Percentiles rank a stretch among this genome's conserved stretches.
phyloP scores from a whole-genome alignment of 2,888 invertebrate genomes.

The Amphipoea lucens region DNA sequence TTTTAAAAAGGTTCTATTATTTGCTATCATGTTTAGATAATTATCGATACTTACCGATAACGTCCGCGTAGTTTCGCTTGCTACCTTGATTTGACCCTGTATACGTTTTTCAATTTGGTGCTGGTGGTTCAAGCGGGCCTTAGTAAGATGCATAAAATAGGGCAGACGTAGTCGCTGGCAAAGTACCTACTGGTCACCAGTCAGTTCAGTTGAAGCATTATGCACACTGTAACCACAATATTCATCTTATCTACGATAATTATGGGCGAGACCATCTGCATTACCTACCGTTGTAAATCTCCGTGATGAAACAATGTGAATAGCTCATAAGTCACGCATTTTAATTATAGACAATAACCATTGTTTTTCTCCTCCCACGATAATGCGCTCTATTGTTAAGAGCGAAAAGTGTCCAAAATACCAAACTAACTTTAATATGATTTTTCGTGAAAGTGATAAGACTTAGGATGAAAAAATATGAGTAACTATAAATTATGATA shows the following conservation, averaged over 20 bases:
- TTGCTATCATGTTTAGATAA: too few species aligned
- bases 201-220: background rate
- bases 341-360: slow-evolving; percentile 61
- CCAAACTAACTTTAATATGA: too few species aligned
- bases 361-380: slow-evolving; percentile 55
- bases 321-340: slow-evolving; percentile 55
- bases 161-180: background rate
- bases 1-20: too few species aligned
- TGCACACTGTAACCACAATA: slow-evolving; percentile 3
- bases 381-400: slow-evolving; percentile 10
- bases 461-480: too few species aligned
- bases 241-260: slow-evolving; percentile 26
- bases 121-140: background rate
- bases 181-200: too few species aligned
- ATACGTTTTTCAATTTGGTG: too few species aligned
- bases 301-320: slow-evolving; percentile 26
- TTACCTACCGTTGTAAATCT: slow-evolving; percentile 32
- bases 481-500: too few species aligned
- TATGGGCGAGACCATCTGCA: slow-evolving; percentile 5
- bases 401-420: too few species aligned
- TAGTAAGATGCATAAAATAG: background rate
- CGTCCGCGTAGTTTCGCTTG: too few species aligned
- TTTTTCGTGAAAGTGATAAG: too few species aligned
- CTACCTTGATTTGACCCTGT: too few species aligned
- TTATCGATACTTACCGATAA: too few species aligned